phyloP scores from a whole-genome alignment of 1,140 invertebrate species.

The Mycetomoellerius zeteki region DNA sequence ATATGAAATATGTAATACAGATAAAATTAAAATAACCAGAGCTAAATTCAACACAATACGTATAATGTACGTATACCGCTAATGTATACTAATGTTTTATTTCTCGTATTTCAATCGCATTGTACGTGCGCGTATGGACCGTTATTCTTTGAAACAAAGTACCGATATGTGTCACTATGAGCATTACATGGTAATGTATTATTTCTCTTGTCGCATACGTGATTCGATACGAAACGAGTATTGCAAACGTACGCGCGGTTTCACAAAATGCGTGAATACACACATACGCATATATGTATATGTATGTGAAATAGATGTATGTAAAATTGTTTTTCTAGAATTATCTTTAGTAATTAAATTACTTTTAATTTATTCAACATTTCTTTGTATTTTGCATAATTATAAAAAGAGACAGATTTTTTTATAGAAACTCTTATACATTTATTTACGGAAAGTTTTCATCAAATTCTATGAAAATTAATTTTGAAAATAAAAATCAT shows the following conservation, averaged over 20 bases:
- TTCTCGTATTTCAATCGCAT: conserved; percentile 22
- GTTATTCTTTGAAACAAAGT: conserved; percentile 68
- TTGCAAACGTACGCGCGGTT: not conserved
- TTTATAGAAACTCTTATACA: not conserved
- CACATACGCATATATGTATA: no score
- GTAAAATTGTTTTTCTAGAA: no score
- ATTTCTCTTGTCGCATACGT: not conserved
- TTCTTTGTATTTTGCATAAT: not conserved
- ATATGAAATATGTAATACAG: not conserved
- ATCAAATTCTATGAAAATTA: not conserved
- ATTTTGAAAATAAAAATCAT: not conserved
- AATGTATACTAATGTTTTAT: conserved; percentile 21
- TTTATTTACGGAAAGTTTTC: not conserved
- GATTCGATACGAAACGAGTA: conserved; percentile 37
- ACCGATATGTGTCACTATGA: conserved; percentile 39
- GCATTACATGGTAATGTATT: conserved; percentile 25
- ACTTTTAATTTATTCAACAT: not conserved
- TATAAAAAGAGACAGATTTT: not conserved
- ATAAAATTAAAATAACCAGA: conserved; percentile 2
- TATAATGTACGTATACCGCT: not conserved
- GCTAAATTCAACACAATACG: not conserved
- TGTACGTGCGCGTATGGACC: conserved; percentile 32
- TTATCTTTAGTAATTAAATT: no score
- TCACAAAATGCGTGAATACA: no score
- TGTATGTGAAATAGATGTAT: no score